Evolutionary conservation across 1,140 invertebrate species (phyloP).

Genomic region (Camponotus vicinus): DNA sequence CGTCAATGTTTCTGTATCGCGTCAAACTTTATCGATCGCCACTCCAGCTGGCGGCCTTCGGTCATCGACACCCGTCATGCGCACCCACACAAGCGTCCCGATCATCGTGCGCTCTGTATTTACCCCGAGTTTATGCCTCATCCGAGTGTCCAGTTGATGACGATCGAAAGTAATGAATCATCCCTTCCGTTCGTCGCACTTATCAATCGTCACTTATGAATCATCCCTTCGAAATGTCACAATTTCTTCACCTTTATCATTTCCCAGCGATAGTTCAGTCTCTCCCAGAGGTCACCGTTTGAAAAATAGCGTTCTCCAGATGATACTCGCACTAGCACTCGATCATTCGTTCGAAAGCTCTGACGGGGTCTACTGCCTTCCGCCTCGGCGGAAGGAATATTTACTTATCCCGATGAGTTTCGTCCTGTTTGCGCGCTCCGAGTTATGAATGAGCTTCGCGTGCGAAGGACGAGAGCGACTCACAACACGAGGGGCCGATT

Average conservation of each 20-base stretch:
- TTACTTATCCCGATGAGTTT: not conserved
- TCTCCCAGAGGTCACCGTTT: not conserved
- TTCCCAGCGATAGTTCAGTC: too few species aligned
- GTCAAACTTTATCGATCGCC: constrained; percentile 34
- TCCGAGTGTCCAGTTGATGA: not conserved
- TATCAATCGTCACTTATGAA: not conserved
- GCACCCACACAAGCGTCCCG: not conserved
- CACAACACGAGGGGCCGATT: not conserved
- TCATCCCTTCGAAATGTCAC: not conserved
- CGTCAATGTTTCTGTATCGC: not conserved
- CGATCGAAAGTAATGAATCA: not conserved
- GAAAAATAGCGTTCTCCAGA: not conserved
- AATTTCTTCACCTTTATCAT: not conserved
- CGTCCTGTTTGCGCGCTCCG: not conserved
- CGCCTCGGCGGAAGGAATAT: not conserved
- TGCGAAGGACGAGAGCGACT: not conserved
- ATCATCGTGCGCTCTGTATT: not conserved
- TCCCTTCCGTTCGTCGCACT: not conserved
- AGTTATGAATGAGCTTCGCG: not conserved
- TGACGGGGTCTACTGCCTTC: too few species aligned
- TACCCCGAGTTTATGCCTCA: too few species aligned
- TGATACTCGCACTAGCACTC: not conserved
- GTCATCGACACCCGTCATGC: constrained; percentile 28
- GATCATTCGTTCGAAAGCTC: not conserved
- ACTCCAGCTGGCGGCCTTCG: not conserved